Evolutionary conservation across 2,888 invertebrate species (phyloP).

Genomic region (Rambutsinella grinnellia): DNA sequence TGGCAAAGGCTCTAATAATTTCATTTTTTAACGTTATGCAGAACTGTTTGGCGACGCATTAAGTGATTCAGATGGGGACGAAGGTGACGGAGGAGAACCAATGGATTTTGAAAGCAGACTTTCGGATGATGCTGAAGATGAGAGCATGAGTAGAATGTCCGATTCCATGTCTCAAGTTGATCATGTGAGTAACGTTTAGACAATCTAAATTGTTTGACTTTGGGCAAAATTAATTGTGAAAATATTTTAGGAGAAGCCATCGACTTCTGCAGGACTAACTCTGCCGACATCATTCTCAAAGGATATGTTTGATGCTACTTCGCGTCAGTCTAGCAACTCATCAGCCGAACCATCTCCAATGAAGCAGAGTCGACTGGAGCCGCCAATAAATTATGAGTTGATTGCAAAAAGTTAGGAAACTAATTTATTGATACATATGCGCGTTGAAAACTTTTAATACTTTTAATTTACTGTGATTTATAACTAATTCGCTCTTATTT

Average conservation of each 20-base stretch:
- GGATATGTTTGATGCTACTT: slow-evolving; percentile 58
- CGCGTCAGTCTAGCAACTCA: slow-evolving; percentile 20
- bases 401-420: slow-evolving; percentile 29
- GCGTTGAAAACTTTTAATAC: background rate
- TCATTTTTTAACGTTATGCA: slow-evolving; percentile 15
- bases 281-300: slow-evolving; percentile 57
- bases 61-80: slow-evolving; percentile 84
- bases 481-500: background rate
- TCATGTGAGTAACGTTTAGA: slow-evolving; percentile 22
- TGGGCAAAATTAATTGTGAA: background rate
- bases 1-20: background rate
- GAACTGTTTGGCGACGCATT: slow-evolving; percentile 89
- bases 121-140: slow-evolving; percentile 59
- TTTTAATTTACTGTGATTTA: background rate
- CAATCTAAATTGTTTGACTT: no score
- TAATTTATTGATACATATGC: no score
- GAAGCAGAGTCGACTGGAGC: slow-evolving; percentile 13
- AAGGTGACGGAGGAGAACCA: slow-evolving; percentile 74
- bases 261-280: slow-evolving; percentile 30
- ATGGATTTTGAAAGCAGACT: slow-evolving; percentile 61
- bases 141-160: slow-evolving; percentile 58
- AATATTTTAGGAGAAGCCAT: slow-evolving; percentile 25
- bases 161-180: slow-evolving; percentile 60
- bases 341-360: slow-evolving; percentile 28
- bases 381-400: slow-evolving; percentile 30